Evolutionary conservation across 2,888 invertebrate genomes (phyloP).

Genomic region (Tubulanus polymorphus): DNA sequence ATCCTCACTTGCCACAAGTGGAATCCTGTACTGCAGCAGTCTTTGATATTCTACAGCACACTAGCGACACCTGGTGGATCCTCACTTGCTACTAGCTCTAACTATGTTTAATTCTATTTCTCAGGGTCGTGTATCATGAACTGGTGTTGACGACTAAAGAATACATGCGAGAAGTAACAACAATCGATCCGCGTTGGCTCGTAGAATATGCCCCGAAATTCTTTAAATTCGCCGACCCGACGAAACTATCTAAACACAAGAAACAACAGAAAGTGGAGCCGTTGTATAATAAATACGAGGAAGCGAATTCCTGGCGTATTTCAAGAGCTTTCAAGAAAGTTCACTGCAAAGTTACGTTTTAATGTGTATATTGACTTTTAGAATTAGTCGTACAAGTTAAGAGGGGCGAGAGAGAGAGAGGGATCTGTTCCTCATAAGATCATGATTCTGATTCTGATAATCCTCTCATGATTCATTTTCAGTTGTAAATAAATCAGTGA

Average conservation of each 20-base stretch:
- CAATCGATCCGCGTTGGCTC: slow-evolving; percentile 68
- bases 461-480: too few species aligned
- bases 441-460: too few species aligned
- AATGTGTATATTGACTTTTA: slow-evolving; percentile 9
- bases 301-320: slow-evolving; percentile 98
- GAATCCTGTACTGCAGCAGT: too few species aligned
- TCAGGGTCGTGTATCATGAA: slow-evolving; percentile 95
- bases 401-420: too few species aligned
- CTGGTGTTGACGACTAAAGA: slow-evolving; percentile 98
- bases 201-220: slow-evolving; percentile 99
- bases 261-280: slow-evolving; percentile 98
- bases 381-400: too few species aligned
- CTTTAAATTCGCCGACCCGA: slow-evolving; percentile 98
- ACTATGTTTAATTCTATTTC: slow-evolving; percentile 23
- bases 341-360: slow-evolving; percentile 53
- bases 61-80: too few species aligned
- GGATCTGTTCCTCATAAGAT: too few species aligned
- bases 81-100: too few species aligned
- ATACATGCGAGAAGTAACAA: slow-evolving; percentile 91
- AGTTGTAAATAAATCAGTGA: too few species aligned
- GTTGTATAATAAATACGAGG: slow-evolving; percentile 97
- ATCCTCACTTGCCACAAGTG: too few species aligned
- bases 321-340: slow-evolving; percentile 60
- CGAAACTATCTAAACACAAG: slow-evolving; percentile 97
- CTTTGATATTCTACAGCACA: too few species aligned